Evolutionary conservation across 2,113 vertebrate species (phyloP), one percentile per base, ranked within the genome.

Genomic region (Menidia beryllina): DNA sequence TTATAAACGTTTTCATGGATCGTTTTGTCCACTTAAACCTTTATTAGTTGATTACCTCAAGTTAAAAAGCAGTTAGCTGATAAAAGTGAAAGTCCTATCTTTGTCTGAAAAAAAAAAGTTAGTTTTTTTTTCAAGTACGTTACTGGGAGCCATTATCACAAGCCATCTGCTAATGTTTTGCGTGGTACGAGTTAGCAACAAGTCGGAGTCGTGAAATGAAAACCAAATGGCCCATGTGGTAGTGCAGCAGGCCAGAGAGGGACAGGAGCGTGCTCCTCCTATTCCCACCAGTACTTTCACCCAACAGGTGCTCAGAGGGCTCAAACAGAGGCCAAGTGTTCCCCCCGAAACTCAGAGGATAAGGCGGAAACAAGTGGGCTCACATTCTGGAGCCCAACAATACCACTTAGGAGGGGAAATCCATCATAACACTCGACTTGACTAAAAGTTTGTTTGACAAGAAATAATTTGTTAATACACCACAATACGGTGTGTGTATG

Each of bases 141-240:
- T 77, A 60, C 69, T 69, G 59, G 56, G 77, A 79, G 47, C 72
- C 69, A 58, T 84, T 88, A 86, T 80, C 56, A 3, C 60, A 56
- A 53, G 79, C 81, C 88, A 91, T 92, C 89, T 92, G 91, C 87
- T 89, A 83, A 57, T 89, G 78, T 81, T 91, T 92, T 87, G 75
- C 69, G 77, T 72, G 54, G 84, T 86, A 83, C 60, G 73, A 88
- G 80, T 91, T 87, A 90, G 87, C 85, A 88, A 89, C 86, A 89
- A 91, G 88, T 89, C 89, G 84, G 91, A 91, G 85, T 92, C 84
- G 85, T 91, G 55, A 89, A 93, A 94, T 92, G 77, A 91, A 91
- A 93, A 92, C 89, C 92, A 93, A 93, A 93, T 93, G 91, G 92
- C 81, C 77, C 76, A 81, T 88, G 81, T 78, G 77, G 55, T 81